Evolutionary conservation across 2,888 invertebrate genomes (phyloP), one percentile per base, ranked within the genome.

Genomic region (Phoenoteleia sp.): DNA sequence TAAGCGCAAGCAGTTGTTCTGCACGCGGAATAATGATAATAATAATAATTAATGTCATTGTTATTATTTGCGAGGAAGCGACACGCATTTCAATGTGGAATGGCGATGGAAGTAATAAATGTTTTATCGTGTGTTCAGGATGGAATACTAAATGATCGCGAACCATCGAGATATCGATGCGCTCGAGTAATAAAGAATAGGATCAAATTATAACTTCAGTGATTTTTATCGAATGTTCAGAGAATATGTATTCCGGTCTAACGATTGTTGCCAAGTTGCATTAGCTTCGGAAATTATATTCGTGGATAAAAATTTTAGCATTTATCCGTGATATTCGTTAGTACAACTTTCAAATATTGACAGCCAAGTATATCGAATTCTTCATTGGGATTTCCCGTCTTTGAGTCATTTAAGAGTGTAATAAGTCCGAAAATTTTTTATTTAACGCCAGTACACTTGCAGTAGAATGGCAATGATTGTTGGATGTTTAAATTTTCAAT

Each of bases 71-170:
- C 11, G 25, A 13, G 25, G 25, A n/a, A n/a, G n/a, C n/a, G n/a
- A n/a, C n/a, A n/a, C n/a, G n/a, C n/a, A n/a, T n/a, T n/a, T n/a
- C n/a, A n/a, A n/a, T n/a, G n/a, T n/a, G n/a, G 47, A 19, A 47
- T 17, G 47, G 17, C 17, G 19, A 11, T 52, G 56, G n/a, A 7
- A 33, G 56, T 56, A 29, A 33, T 56, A 56, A 17, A 60, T 60
- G 23, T 60, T 60, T 29, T 1, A 39, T 56, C 19, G 19, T 11
- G 2, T n/a, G n/a, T n/a, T n/a, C n/a, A n/a, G n/a, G n/a, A 21
- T 52, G 49, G 49, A 52, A 52, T 52, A 52, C 23, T 52, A 52
- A 52, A 52, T 52, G 25, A 47, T 17, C 11, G 21, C 23, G 25
- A 21, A 11, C 49, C 47, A 17, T 21, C 11, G 47, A 47, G 47